Conservation (phyloP, 2,888 invertebrate genomes). For the Frankliniella fusca region DNA sequence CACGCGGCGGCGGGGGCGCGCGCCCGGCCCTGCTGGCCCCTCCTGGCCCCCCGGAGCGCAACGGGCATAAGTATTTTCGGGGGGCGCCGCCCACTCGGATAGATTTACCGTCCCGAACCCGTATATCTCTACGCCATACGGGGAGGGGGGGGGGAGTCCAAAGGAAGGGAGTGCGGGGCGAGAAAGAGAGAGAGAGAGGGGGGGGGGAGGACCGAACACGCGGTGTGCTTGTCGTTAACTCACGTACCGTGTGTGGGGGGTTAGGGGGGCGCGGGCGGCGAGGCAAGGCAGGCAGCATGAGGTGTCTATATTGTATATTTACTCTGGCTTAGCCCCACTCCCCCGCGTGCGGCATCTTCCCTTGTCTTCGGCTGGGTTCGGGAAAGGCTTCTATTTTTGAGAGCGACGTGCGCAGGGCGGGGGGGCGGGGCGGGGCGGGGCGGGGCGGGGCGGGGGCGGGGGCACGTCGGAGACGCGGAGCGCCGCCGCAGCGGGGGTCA, state of each 20-base stretch:
- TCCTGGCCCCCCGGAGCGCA: too few relatives aligned
- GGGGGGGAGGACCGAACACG: not conserved
- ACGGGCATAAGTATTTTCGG: too few relatives aligned
- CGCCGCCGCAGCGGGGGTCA: not conserved
- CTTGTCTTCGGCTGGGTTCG: slow-evolving; percentile 14
- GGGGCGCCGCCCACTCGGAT: too few relatives aligned
- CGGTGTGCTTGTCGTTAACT: not conserved
- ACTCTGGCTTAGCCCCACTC: not conserved
- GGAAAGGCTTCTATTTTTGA: slow-evolving; percentile 17
- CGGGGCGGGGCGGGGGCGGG: not conserved
- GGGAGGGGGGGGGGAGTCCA: not conserved
- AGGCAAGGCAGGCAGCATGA: not conserved
- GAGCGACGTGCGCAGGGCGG: not conserved
- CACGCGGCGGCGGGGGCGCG: too few relatives aligned
- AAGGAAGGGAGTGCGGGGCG: not conserved
- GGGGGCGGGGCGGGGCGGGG: not conserved
- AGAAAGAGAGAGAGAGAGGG: not conserved
- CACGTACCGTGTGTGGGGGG: too few relatives aligned
- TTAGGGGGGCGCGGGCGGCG: too few relatives aligned
- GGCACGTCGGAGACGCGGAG: not conserved
- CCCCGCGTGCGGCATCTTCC: not conserved
- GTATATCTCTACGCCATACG: too few relatives aligned
- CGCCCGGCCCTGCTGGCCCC: too few relatives aligned
- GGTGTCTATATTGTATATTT: not conserved
- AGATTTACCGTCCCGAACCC: too few relatives aligned